A percentile compares a stretch with the other conserved stretches of the same genome.
These are phyloP conservation scores for Netelia fuscicornis DNA, from an alignment of 2,888 invertebrate species.

Conservation along the genomic window DNA sequence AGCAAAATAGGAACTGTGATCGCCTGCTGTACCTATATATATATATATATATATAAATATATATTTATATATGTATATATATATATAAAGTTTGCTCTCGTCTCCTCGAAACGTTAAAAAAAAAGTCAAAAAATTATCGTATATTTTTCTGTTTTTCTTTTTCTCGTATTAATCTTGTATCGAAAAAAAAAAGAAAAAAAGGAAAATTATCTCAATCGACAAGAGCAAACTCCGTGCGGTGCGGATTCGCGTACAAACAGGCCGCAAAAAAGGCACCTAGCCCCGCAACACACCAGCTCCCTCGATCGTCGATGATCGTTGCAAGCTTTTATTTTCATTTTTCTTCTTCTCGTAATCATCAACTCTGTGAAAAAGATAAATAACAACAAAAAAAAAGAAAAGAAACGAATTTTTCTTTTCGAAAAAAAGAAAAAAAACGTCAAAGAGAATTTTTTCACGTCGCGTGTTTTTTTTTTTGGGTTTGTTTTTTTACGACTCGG, in stretches of 20 bases:
- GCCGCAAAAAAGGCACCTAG: constrained; percentile 82
- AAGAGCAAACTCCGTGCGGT: constrained; percentile 55
- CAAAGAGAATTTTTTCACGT: constrained; percentile 32
- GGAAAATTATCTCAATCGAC: constrained; percentile 18
- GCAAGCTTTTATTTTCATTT: constrained; percentile 32
- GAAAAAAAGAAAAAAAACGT: not conserved
- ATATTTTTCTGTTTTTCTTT: constrained; percentile 11
- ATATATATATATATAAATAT: constrained; percentile 25
- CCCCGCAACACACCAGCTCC: constrained; percentile 79
- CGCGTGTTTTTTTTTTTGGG: not conserved
- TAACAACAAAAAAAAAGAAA: constrained; percentile 17
- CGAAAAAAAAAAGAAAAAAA: not conserved
- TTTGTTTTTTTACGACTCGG: constrained; percentile 2
- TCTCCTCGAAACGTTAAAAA: constrained; percentile 27
- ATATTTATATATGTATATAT: not conserved
- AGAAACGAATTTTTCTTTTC: not conserved
- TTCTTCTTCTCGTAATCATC: constrained; percentile 12
- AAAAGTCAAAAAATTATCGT: not conserved
- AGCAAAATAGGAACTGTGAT: constrained; percentile 83
- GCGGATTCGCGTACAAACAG: constrained; percentile 79
- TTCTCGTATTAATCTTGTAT: not conserved
- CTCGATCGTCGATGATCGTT: constrained; percentile 64
- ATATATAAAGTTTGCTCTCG: constrained; percentile 53
- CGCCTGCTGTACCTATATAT: constrained; percentile 79
- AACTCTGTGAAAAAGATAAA: not conserved